Evolutionary conservation across 2,797 vertebrate genomes (phyloP), one percentile per base, ranked within the genome.

Genomic region (Alcedo atthis): DNA sequence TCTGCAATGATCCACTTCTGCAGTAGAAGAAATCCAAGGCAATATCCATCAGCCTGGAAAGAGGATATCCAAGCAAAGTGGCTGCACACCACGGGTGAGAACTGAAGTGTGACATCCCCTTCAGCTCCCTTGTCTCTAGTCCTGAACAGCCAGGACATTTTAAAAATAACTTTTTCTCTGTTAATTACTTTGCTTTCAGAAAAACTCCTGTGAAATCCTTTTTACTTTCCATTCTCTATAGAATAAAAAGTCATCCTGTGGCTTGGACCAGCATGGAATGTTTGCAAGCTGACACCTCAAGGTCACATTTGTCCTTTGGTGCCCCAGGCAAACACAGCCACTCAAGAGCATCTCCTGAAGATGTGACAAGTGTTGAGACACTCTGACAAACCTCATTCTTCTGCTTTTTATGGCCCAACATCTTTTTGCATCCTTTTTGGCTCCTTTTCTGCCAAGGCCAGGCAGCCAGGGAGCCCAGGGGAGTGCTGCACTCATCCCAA

Each of bases 1-100:
- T 70, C 57, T 83, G 59, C 87, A 88, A 83, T 54, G 25, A 80
- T 85, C 85, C 66, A 83, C 68, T 92, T 92, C 43, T 71, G 12
- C 48, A 63, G 46, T 7, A 6, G 86, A 89, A 87, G 83, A 92
- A 86, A 83, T 57, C 79, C 59, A 40, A 70, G 89, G 64, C 78
- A 88, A 51, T 94, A 90, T 88, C 88, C 93, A 90, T 88, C 88
- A 79, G 30, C 51, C 69, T 62, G 37, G 59, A 80, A 85, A 87
- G 73, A 71, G 81, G 28, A 62, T 85, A 87, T 81, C 79, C 84
- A 87, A 85, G 81, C 88, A 85, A 90, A 94, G 48, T 21, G 46
- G 63, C 51, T 85, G 51, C 35, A 87, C 89, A 89, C 20, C 0
- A 3, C 54, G 67, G 76, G 84, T 78, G 59, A 14, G 55, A 93